Evolutionary conservation across 2,888 invertebrate species (phyloP).

Genomic region (Tinea semifulvella): DNA sequence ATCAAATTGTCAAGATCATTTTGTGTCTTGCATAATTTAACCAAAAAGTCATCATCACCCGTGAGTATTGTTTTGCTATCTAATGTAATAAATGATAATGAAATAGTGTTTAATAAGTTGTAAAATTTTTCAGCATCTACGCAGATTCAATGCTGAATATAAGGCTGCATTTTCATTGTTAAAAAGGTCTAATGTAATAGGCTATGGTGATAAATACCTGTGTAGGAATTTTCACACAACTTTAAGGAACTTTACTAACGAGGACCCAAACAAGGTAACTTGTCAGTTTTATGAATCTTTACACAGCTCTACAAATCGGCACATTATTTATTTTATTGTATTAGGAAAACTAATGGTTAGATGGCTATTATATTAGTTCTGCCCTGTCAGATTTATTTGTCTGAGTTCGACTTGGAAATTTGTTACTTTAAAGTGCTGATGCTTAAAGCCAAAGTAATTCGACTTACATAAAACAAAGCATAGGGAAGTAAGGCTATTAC

Average conservation of each 20-base stretch:
- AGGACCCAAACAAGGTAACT: conserved; percentile 34
- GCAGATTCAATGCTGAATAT: conserved; percentile 58
- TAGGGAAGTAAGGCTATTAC: no score
- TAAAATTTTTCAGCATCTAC: conserved; percentile 32
- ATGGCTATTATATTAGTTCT: no score
- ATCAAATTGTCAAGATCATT: conserved; percentile 43
- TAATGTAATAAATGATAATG: no score
- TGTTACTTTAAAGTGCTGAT: no score
- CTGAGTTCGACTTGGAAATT: no score
- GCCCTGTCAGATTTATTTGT: no score
- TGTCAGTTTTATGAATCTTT: no score
- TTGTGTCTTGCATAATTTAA: conserved; percentile 38
- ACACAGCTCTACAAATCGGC: no score
- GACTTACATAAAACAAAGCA: no score
- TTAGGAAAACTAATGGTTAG: no score
- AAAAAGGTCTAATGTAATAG: conserved; percentile 56
- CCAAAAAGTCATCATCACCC: conserved; percentile 36
- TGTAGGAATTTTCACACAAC: conserved; percentile 36
- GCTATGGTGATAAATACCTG: conserved; percentile 25
- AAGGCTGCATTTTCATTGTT: conserved; percentile 63
- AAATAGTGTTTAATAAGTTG: background rate
- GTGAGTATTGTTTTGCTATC: conserved; percentile 35
- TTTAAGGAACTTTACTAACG: conserved; percentile 25
- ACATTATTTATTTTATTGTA: conserved; percentile 23
- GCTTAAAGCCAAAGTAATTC: no score